Base-by-base conservation (phyloP, 2,888 invertebrate species). In the Pandemis heparana region DNA sequence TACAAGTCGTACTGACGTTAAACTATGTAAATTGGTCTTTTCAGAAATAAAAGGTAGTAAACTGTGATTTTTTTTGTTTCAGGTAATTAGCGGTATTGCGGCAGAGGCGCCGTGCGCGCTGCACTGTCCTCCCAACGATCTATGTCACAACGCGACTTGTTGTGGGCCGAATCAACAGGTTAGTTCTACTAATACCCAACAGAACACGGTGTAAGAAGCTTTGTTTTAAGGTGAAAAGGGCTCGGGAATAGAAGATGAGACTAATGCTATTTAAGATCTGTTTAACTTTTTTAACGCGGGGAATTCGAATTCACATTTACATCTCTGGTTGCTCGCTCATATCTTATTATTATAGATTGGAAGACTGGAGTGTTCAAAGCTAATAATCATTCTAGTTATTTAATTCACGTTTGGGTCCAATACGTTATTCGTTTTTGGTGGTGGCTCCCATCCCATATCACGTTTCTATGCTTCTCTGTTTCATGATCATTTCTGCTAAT, bases 61-160 rank as follows among this genome's bases (percentile, higher is more conserved):
- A 60, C n/a, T 46, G 16, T 18, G 7, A 16, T 18, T 43, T 56
- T 12, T 12, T 14, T 56, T 12, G 60, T 71, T 68, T 16, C 39
- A 92, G 91, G 81, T 89, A 59, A 83, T 86, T 62, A 93, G 92
- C 89, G 94, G 94, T 81, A 92, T 92, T 82, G 89, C 94, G 79
- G 89, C 89, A 41, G 95, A 94, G 79, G 95, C 95, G 87, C 96
- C 89, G 92, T 98, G 98, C 88, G 97, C 97, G 39, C 93, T 98
- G 14, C 97, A 98, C 88, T 98, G 98, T 86, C 98, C 98, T 56
- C 97, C 97, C 85, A 97, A 97, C 75, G 97, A 97, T 81, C 96
- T 97, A 43, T 98, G 98, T 87, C 97, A 97, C 81, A 96, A 97
- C 84, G 97, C 97, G 53, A 98, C 98, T 4, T 98, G 98, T 87